phyloP scores from a whole-genome alignment of 2,113 vertebrate genomes.

The Elachura formosa region DNA sequence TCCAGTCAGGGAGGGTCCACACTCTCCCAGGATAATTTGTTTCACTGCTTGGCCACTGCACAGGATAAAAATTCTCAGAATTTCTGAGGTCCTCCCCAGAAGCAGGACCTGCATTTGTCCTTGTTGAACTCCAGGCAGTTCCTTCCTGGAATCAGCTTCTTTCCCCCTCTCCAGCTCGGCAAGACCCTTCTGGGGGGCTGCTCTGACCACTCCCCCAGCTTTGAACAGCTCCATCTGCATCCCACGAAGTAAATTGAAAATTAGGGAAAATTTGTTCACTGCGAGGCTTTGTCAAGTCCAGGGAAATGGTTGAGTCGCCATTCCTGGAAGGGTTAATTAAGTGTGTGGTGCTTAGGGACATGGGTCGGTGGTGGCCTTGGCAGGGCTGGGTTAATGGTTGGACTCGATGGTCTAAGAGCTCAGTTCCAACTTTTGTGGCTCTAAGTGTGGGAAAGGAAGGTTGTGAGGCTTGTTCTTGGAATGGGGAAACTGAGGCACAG shows the following conservation, averaged over 20 bases:
- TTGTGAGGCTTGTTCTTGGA: not conserved
- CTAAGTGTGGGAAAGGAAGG: not conserved
- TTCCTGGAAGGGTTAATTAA: not conserved
- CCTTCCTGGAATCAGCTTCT: too few species aligned
- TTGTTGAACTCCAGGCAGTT: not conserved
- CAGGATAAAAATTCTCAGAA: accelerated
- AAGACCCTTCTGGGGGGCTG: not conserved
- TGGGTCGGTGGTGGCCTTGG: not conserved
- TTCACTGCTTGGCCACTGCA: not conserved
- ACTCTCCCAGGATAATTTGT: accelerated
- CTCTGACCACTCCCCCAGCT: not conserved
- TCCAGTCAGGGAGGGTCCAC: not conserved
- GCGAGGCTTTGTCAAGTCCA: not conserved
- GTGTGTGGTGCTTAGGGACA: not conserved
- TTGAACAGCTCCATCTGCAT: not conserved
- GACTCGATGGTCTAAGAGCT: not conserved
- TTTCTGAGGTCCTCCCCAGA: too few species aligned
- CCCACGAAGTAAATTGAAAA: accelerated
- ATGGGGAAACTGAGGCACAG: not conserved
- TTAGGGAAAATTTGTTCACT: not conserved
- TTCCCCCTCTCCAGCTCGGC: not conserved
- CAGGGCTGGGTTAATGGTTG: not conserved
- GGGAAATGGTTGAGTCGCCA: not conserved
- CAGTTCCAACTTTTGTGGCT: not conserved
- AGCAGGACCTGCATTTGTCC: not conserved